Evolutionary conservation across 2,888 invertebrate genomes (phyloP), one percentile per base, ranked within the genome.

Genomic region (Dynastes maya): DNA sequence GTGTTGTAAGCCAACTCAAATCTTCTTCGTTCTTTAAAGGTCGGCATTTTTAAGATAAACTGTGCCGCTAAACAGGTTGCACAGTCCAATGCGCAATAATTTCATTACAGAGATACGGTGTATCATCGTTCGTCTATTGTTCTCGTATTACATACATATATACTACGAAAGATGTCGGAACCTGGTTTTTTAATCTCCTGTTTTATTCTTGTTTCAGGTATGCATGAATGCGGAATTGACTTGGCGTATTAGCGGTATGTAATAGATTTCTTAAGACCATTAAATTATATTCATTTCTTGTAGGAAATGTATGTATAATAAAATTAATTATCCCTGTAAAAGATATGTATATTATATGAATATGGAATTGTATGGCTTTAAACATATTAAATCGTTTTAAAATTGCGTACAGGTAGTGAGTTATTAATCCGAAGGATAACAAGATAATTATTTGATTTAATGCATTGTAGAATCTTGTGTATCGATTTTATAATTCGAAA

Each of bases 21-120:
- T 68, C 67, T 22, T 61, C 61, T 61, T 49, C 49, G 13, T 9
- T 68, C 67, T 22, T 45, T 49, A 27, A 68, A 68, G 67, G 49
- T 68, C 49, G 67, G 22, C 49, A 49, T 68, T 68, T 65, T 68
- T 68, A 68, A 68, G 45, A n/a, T 45, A 68, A 68, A 68, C 37
- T 68, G 49, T 29, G 29, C 40, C 22, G 40, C 49, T 27, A 68
- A 68, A 68, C 67, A 68, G 67, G 67, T 68, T 68, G 49, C 45
- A 61, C 61, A 61, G 61, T 27, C 61, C 27, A 1, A 22, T 29
- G 61, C 22, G 29, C 61, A 61, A 27, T 16, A 37, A 65, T 65
- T 40, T 40, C 65, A 16, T 37, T 65, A n/a, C 16, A n/a, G 13
- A 29, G 40, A 11, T 37, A 40, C 32, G 9, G 65, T 45, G 32